Base-by-base conservation (phyloP, 2,888 invertebrate genomes). In the Timandra comae region DNA sequence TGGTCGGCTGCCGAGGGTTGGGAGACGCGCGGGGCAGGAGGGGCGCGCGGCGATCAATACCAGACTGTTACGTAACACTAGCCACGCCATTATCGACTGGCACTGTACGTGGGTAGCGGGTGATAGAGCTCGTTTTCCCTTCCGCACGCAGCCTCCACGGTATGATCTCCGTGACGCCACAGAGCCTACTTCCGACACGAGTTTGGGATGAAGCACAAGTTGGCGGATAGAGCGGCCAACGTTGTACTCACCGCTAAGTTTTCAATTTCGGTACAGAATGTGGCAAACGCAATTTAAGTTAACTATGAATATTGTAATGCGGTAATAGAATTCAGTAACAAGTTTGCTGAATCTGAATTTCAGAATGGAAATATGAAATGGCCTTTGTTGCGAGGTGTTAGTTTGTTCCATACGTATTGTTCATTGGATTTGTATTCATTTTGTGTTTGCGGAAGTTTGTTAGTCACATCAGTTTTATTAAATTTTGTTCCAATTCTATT, bases 41-140 rank as follows among this genome's bases (percentile, higher is more conserved):
- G 37, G 44, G 46, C 46, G 36, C 45, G 21, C 31, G 29, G 47
- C 78, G 81, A 82, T 82, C 81, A 81, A 82, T 80, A 80, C 77
- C 51, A 52, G 61, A 52, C 52, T 52, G 34, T 78, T 80, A 79
- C 74, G 78, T 79, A 80, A 80, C 56, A 35, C 45, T 41, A 35
- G 43, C 46, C 46, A 38, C 32, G 46, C 49, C 16, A 52, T 56
- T 53, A 49, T 54, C 52, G 46, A 43, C 44, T 31, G 33, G 21
- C 36, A 43, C 31, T 35, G 27, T 28, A 27, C 29, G 35, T 41
- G 19, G 19, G 25, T 21, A 28, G 27, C 12, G n/a, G n/a, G n/a
- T 2, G 3, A 27, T 48, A 56, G 35, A 38, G 45, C 22, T 23
- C 34, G 33, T 49, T 50, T 51, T 56, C 21, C 35, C 40, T 7